Conservation (phyloP, 2,888 invertebrate species). For the Rambutsinella grinnellia region DNA sequence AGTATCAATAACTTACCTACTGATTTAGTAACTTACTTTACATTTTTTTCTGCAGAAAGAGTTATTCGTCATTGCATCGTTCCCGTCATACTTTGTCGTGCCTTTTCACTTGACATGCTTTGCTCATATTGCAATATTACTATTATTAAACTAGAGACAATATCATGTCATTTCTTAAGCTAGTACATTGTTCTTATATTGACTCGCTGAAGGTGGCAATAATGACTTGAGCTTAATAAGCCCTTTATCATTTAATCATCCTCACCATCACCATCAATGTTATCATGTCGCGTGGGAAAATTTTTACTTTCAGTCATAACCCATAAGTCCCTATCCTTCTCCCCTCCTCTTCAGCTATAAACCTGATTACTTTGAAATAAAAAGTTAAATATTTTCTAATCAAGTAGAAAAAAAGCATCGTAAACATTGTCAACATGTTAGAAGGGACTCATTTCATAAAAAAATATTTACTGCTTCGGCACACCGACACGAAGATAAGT, state of each 20-base stretch:
- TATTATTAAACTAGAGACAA: not conserved
- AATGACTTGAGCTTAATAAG: not conserved
- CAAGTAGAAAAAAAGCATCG: conserved; percentile 16
- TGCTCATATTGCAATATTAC: not conserved
- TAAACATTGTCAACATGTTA: not conserved
- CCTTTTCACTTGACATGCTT: conserved; percentile 47
- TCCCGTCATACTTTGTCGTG: conserved; percentile 36
- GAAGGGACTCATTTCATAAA: not conserved
- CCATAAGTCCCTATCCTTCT: conserved; percentile 2
- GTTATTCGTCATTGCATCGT: not conserved
- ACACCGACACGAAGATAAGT: not conserved
- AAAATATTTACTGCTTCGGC: not conserved
- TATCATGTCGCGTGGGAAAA: conserved; percentile 44
- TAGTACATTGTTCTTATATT: not conserved
- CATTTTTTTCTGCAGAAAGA: conserved; percentile 10
- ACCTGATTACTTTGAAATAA: conserved; percentile 1
- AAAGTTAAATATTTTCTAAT: conserved; percentile 18
- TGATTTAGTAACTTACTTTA: conserved; percentile 43
- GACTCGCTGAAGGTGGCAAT: not conserved
- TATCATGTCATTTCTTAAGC: too few relatives aligned
- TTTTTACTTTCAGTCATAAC: not conserved
- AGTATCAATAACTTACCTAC: conserved; percentile 21
- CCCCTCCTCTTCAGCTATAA: conserved; percentile 13
- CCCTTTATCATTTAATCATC: conserved; percentile 9
- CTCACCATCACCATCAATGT: conserved; percentile 24